phyloP scores from a whole-genome alignment of 2,797 vertebrate species.

The Lemur catta region DNA sequence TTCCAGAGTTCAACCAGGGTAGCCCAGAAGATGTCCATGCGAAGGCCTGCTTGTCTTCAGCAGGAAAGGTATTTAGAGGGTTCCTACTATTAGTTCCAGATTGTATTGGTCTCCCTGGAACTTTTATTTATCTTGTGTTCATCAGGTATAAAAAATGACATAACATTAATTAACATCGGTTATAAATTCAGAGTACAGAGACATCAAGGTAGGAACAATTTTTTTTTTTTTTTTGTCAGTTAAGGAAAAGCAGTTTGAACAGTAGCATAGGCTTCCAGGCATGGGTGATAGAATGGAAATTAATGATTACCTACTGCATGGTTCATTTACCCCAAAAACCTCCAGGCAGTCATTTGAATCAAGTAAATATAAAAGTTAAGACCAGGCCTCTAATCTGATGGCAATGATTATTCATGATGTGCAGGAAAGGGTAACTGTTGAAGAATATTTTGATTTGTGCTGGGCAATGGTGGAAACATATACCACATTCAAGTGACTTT shows the following conservation, averaged over 20 bases:
- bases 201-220: not conserved
- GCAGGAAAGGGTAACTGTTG: constrained; percentile 71
- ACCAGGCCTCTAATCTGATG: constrained; percentile 75
- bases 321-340: constrained; percentile 75
- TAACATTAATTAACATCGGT: constrained; percentile 26
- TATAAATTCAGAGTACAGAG: constrained; percentile 65
- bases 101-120: not conserved
- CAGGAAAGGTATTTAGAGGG: not conserved
- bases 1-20: not conserved
- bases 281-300: constrained; percentile 65
- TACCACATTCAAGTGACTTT: not conserved
- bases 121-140: constrained; percentile 1
- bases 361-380: constrained; percentile 75
- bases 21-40: too few relatives aligned
- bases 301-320: constrained; percentile 72
- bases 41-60: not conserved
- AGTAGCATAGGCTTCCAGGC: constrained; percentile 10
- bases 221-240: constrained; percentile 48
- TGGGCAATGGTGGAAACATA: constrained; percentile 13
- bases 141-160: constrained; percentile 22
- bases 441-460: constrained; percentile 66
- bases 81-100: not conserved
- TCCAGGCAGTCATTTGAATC: constrained; percentile 77
- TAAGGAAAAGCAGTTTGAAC: constrained; percentile 60
- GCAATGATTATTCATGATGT: constrained; percentile 77